Evolutionary conservation across 1,140 invertebrate species (phyloP), one percentile per base, ranked within the genome.

Genomic region (Halictus rubicundus): DNA sequence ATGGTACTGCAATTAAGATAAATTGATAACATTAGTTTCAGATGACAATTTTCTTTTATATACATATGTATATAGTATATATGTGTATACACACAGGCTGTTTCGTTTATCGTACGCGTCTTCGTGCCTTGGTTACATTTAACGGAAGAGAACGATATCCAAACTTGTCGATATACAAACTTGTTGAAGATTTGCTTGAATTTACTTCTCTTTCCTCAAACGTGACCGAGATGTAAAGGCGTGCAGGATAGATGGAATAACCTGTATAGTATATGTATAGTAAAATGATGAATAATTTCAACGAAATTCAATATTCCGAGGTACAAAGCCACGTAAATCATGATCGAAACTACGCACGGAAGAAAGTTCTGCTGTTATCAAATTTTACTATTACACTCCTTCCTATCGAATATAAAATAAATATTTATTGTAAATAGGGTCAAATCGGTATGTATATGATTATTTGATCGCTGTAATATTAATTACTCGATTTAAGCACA

Each of bases 401-500:
- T 39, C 39, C 32, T 66, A 75, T 25, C 19, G 32, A 39, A 64
- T 65, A 57, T 73, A 37, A 75, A 75, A 23, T 37, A 65, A 32
- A 63, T 63, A 49, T 57, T 57, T 52, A 27, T 78, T 71, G 21
- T 42, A 37, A 71, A 42, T 39, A 78, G 63, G 42, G n/a, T 77
- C 46, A 49, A 70, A 78, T 6, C 19, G 25, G 27, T 49, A 27
- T 25, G 27, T 49, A 27, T 25, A 75, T 16, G 12, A n/a, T 68
- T 71, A 59, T 79, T 37, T 65, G 12, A 79, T 65, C 61, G 65
- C 60, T 79, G 69, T 73, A n/a, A 79, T 37, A 71, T 63, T 39
- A 60, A 61, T 70, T 37, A 37, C 19, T 60, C 60, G 23, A 78
- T 65, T 64, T 64, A 72, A 64, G 25, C 69, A 60, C 32, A 65